phyloP scores from a whole-genome alignment of 2,888 invertebrate species.

The Orthosia gracilis region DNA sequence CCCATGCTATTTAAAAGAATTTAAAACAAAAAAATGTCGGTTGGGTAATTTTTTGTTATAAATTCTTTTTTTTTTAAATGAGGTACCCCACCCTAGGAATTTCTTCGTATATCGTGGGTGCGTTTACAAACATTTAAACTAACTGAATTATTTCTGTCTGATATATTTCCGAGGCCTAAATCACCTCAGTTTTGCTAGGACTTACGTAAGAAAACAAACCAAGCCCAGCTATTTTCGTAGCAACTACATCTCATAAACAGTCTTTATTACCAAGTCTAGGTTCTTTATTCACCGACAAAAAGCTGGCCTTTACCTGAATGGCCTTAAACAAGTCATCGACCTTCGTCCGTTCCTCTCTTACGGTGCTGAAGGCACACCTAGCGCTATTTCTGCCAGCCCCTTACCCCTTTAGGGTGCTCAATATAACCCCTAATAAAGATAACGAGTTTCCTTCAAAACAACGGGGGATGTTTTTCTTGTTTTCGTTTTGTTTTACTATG shows the following conservation, averaged over 20 bases:
- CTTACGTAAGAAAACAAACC: conserved; percentile 21
- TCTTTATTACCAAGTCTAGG: conserved; percentile 37
- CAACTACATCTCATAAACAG: conserved; percentile 47
- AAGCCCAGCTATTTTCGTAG: conserved; percentile 13
- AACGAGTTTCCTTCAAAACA: conserved; percentile 76
- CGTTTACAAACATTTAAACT: too few species aligned
- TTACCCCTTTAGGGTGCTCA: conserved; percentile 67
- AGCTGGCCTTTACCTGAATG: conserved; percentile 42
- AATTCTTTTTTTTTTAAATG: too few species aligned
- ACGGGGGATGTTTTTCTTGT: conserved; percentile 71
- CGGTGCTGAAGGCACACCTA: conserved; percentile 50
- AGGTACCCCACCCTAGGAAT: too few species aligned
- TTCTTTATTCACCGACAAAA: conserved; percentile 52
- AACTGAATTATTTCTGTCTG: background rate
- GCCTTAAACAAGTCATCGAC: conserved; percentile 51
- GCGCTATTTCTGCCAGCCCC: conserved; percentile 46
- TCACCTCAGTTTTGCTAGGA: background rate
- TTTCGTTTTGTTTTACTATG: conserved; percentile 33
- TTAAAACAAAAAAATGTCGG: too few species aligned
- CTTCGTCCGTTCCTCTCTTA: conserved; percentile 31
- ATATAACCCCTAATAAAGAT: conserved; percentile 75
- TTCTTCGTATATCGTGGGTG: too few species aligned
- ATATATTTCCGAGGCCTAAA: conserved; percentile 3
- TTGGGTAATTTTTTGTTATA: too few species aligned
- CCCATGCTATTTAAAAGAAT: too few species aligned